phyloP scores from a whole-genome alignment of 1,140 invertebrate species.

The Aricia agestis region DNA sequence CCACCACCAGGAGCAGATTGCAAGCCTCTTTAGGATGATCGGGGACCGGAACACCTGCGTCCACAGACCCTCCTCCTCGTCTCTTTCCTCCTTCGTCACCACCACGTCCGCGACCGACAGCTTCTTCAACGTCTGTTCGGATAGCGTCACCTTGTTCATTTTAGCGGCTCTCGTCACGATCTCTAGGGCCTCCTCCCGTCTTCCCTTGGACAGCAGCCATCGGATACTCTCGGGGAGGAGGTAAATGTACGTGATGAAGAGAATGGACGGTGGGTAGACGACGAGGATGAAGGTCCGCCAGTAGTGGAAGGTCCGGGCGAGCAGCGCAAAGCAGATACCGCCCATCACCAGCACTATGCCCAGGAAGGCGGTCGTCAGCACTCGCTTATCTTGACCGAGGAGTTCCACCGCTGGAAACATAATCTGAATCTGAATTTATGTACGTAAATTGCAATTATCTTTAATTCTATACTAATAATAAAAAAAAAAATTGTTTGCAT shows the following conservation, averaged over 20 bases:
- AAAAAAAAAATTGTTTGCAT: too few species aligned
- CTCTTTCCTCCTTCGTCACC: conserved; percentile 38
- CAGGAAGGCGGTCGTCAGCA: conserved; percentile 58
- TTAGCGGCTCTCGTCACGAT: conserved; percentile 80
- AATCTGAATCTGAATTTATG: too few species aligned
- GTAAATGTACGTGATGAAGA: conserved; percentile 60
- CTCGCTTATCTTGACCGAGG: conserved; percentile 58
- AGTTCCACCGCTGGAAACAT: conserved; percentile 64
- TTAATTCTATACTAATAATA: too few species aligned
- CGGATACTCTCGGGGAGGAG: conserved; percentile 63
- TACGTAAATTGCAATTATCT: too few species aligned
- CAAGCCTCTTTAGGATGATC: conserved; percentile 56
- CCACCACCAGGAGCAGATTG: conserved; percentile 79
- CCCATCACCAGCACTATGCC: conserved; percentile 58
- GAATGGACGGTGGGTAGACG: conserved; percentile 55
- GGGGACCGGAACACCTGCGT: conserved; percentile 57
- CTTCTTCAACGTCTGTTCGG: conserved; percentile 69
- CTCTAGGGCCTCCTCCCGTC: conserved; percentile 79
- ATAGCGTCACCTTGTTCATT: conserved; percentile 80
- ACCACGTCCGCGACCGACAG: conserved; percentile 45
- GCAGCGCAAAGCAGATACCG: conserved; percentile 52
- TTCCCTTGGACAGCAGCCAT: conserved; percentile 85
- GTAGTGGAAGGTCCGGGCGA: conserved; percentile 59
- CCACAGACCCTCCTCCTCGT: conserved; percentile 47
- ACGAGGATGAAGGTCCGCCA: conserved; percentile 64